These are phyloP conservation scores for Siniperca scherzeri DNA, from an alignment of 2,797 vertebrate genomes.

Conservation along the genomic window DNA sequence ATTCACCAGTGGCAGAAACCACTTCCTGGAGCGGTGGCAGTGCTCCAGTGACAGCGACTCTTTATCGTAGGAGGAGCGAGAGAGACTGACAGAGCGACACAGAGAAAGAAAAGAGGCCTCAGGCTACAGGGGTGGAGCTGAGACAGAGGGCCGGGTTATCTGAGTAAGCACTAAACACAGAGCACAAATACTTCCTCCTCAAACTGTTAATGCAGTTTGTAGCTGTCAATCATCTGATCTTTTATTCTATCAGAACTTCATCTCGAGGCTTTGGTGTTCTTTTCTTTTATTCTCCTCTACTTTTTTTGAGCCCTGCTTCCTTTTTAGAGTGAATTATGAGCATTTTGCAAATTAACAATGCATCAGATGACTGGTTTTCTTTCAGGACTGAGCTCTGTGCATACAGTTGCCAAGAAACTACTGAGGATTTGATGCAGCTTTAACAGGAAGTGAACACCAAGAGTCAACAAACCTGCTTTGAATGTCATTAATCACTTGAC, in stretches of 20 bases:
- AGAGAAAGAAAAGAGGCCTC: constrained; percentile 36
- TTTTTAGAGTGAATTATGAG: neutral
- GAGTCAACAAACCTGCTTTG: constrained; percentile 49
- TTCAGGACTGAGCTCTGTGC: neutral
- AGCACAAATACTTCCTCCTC: constrained; percentile 6
- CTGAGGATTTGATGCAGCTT: neutral
- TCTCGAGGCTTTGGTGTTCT: no score
- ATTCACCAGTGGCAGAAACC: constrained; percentile 74
- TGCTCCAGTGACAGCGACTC: constrained; percentile 66
- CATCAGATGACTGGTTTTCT: neutral
- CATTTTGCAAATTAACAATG: neutral
- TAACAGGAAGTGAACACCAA: constrained; percentile 32
- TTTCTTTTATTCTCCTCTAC: neutral
- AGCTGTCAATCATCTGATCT: neutral
- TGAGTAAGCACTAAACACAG: constrained; percentile 38
- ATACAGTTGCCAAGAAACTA: neutral
- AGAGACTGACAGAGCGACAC: constrained; percentile 20
- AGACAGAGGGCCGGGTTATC: constrained; percentile 28
- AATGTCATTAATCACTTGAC: constrained; percentile 12
- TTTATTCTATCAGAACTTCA: neutral
- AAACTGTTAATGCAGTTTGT: neutral
- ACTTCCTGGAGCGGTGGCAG: constrained; percentile 79
- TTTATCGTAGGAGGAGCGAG: constrained; percentile 20
- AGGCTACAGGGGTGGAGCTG: constrained; percentile 54
- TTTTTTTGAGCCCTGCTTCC: no score